A percentile compares a stretch with the other conserved stretches of the same genome.
Conservation (phyloP, 2,888 invertebrate species). For the Patella caerulea region DNA sequence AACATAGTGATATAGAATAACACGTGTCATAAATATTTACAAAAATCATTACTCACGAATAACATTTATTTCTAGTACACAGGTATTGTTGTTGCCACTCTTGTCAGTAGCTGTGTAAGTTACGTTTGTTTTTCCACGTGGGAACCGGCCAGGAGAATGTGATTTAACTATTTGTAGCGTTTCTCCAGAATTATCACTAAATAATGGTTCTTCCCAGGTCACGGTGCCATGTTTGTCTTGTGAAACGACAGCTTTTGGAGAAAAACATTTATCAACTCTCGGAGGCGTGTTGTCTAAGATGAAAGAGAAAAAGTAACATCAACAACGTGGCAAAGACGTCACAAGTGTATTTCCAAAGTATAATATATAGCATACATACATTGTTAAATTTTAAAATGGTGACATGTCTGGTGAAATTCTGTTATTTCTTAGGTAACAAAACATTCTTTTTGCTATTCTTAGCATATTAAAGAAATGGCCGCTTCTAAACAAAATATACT, state of each 20-base stretch:
- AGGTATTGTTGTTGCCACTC: slow-evolving; percentile 77
- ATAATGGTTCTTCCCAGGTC: slow-evolving; percentile 76
- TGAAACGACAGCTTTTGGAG: slow-evolving; percentile 75
- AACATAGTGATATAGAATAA: neutral
- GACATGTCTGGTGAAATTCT: too few species aligned
- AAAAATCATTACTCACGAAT: slow-evolving; percentile 56
- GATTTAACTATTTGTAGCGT: slow-evolving; percentile 63
- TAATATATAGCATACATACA: too few species aligned
- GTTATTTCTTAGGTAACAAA: too few species aligned
- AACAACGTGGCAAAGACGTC: too few species aligned
- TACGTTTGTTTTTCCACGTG: slow-evolving; percentile 76
- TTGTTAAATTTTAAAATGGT: too few species aligned
- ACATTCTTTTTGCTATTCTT: too few species aligned
- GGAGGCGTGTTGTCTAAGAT: slow-evolving; percentile 77
- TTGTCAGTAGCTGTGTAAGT: slow-evolving; percentile 78
- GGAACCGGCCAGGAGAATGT: slow-evolving; percentile 73
- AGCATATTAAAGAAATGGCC: too few species aligned
- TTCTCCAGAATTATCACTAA: slow-evolving; percentile 76
- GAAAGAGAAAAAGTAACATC: neutral
- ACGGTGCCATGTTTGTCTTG: slow-evolving; percentile 49
- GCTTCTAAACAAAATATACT: too few species aligned
- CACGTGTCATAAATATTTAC: neutral
- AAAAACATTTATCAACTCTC: slow-evolving; percentile 74
- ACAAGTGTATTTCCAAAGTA: too few species aligned
- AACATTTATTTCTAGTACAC: slow-evolving; percentile 77